These are phyloP conservation scores for Lasioglossum marginatum DNA, from an alignment of 2,888 invertebrate species.

Conservation along the genomic window DNA sequence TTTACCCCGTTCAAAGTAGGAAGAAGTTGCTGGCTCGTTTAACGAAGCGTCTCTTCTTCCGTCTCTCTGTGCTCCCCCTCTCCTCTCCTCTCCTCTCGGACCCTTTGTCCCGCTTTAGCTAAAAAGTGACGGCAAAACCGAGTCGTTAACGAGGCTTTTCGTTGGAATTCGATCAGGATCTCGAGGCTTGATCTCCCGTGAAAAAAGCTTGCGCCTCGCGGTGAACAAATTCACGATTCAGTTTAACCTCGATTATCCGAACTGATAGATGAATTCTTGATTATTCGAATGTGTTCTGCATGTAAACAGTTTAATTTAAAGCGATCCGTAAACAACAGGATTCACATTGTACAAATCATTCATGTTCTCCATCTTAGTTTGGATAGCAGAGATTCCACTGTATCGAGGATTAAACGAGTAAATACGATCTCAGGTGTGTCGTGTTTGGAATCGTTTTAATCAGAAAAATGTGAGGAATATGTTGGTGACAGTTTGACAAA, in stretches of 20 bases:
- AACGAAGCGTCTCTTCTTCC: constrained; percentile 34
- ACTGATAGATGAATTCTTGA: background rate
- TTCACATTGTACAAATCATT: background rate
- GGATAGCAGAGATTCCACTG: background rate
- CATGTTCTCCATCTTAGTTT: background rate
- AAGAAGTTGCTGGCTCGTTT: constrained; percentile 40
- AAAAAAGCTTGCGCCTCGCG: background rate
- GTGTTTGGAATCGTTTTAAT: background rate
- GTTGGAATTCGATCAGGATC: constrained; percentile 28
- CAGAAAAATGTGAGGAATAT: background rate
- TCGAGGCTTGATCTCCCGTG: constrained; percentile 3
- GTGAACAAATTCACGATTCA: background rate
- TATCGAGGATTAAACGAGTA: background rate
- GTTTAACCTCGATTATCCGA: background rate
- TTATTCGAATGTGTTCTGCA: background rate
- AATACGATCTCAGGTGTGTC: background rate
- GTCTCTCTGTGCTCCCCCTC: background rate
- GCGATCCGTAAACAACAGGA: background rate
- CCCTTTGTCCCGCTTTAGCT: background rate
- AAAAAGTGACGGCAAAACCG: background rate
- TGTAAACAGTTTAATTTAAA: background rate
- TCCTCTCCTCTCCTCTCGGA: background rate
- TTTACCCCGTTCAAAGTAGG: constrained; percentile 41
- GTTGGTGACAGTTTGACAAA: background rate
- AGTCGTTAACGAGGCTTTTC: constrained; percentile 38